A percentile compares a stretch with the other conserved stretches of the same genome.
These are phyloP conservation scores for Protobothrops mucrosquamatus DNA, from an alignment of 2,113 vertebrate genomes.

Conservation along the genomic window DNA sequence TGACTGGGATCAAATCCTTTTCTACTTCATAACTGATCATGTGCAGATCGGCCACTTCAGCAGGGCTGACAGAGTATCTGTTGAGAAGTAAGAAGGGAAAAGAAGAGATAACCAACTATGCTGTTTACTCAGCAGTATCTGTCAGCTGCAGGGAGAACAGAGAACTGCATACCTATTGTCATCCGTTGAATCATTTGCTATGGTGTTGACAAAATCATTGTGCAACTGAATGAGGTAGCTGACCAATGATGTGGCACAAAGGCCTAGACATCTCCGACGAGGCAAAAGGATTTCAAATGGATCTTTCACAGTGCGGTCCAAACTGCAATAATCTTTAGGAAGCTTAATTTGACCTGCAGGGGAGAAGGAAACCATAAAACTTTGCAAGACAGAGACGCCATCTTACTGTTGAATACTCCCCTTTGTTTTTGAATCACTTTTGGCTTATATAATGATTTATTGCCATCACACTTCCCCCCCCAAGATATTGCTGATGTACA, in stretches of 20 bases:
- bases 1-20: constrained; percentile 83
- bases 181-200: constrained; percentile 75
- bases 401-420: neutral
- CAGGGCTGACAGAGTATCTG: constrained; percentile 84
- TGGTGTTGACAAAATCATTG: constrained; percentile 77
- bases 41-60: constrained; percentile 86
- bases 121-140: neutral
- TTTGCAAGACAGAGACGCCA: neutral
- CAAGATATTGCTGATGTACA: neutral
- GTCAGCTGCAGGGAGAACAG: neutral
- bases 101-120: neutral
- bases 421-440: neutral
- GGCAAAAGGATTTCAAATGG: constrained; percentile 83
- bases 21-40: constrained; percentile 87
- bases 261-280: constrained; percentile 79
- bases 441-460: neutral
- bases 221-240: constrained; percentile 91
- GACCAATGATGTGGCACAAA: constrained; percentile 87
- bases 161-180: constrained; percentile 70
- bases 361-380: neutral
- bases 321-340: constrained; percentile 72
- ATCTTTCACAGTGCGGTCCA: constrained; percentile 71
- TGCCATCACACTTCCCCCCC: neutral
- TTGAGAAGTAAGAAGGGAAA: neutral
- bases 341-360: constrained; percentile 88